Base-by-base conservation (phyloP, 2,888 invertebrate genomes). In the Limenitis camilla region DNA sequence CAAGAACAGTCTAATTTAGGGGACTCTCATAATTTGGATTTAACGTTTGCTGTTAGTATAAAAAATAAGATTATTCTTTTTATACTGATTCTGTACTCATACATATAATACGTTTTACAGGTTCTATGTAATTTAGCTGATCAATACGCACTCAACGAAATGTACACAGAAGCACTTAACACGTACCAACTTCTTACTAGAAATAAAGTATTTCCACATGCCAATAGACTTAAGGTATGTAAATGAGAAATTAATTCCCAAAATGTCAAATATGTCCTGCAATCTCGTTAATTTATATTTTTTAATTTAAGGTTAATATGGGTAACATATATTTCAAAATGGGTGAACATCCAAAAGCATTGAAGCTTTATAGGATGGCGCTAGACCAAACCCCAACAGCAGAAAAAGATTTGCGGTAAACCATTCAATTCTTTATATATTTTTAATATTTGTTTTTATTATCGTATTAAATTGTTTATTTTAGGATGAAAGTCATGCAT, bases 361-460 rank as follows among this genome's bases (percentile, higher is more conserved):
- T 99, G 53, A 99, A 99, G 88, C 93, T 97, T 89, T 99, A 98
- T 74, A 91, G 98, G 65, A 99, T 99, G 99, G 98, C 99, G 0
- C 88, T 99, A 60, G 99, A 99, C 82, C 99, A 99, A 80, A 94
- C 94, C 4, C 96, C 98, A 0, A 95, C 95, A 36, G 95, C 94
- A 49, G 96, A 98, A 72, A 97, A 97, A 75, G 95, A 96, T 79
- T 89, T 98, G 66, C 93, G 97, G 92, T 94, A 82, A 0, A 1
- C 8, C 11, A 9, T 11, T 27, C 6, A 11, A 38, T 31, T 19
- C 6, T 31, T 2, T 43, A 31, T 42, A 30, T 30, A 29, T 43
- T 6, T 38, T 29, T 40, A 9, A 10, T 39, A 19, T 44, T 11
- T 10, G 5, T 38, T 32, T 9, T 1, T 33, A 6, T 2, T 6